Base-by-base conservation (phyloP, 2,888 invertebrate species). In the Volucella zonaria region DNA sequence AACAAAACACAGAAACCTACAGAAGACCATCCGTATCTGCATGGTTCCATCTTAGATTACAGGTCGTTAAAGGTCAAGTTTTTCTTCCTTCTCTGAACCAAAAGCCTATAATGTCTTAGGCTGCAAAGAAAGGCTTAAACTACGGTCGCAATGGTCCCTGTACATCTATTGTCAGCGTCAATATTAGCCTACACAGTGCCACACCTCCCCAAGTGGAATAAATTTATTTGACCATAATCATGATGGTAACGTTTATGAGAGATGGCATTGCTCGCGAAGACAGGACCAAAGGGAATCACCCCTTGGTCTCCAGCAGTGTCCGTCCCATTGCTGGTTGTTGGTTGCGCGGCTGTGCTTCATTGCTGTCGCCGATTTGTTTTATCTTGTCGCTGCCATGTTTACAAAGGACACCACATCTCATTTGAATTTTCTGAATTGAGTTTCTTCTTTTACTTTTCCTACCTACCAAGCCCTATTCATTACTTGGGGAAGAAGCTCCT, bases 221-320 rank as follows among this genome's bases (percentile, higher is more conserved):
- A 68, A 74, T 78, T 82, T 74, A 78, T 68, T 74, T 78, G 82
- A 79, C 78, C 82, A 82, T 79, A 78, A 79, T 78, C 82, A 78
- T 82, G 68, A 82, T 74, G 78, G 78, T 12, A 68, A 74, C 79
- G 70, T 78, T 78, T 82, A 78, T 74, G 64, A 54, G 68, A 73
- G 67, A 73, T 74, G 78, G 64, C 78, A 78, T 68, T 64, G 54
- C 59, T 64, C 68, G 79, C 64, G 82, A 47, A 64, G 10, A 54
- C n/a, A 23, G 3, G 9, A n/a, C 18, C 15, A 51, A 43, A 42
- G 10, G 8, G 43, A 42, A 51, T 45, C 40, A 10, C 54, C 4
- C 1, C 56, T n/a, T 59, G n/a, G 1, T 9, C 45, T 38, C 2
- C 12, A 3, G 14, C 3, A 3, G 38, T n/a, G 18, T 56, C 42